Conservation (phyloP, 2,113 vertebrate genomes). For the Otis tarda region DNA sequence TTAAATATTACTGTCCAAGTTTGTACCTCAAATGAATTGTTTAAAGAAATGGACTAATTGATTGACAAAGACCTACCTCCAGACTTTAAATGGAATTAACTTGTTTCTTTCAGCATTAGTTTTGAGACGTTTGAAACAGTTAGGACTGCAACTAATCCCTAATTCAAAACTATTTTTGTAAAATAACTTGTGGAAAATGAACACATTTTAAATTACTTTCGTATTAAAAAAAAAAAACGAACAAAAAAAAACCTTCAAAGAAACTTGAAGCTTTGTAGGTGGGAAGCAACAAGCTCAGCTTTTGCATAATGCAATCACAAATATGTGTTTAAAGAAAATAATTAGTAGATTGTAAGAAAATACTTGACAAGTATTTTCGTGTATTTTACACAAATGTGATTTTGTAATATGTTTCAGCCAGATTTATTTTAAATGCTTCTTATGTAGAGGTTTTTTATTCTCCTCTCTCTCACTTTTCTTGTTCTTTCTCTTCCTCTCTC, state of each 20-base stretch:
- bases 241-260: slow-evolving; percentile 78
- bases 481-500: background rate
- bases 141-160: slow-evolving; percentile 85
- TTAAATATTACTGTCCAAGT: slow-evolving; percentile 84
- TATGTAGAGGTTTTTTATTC: slow-evolving; percentile 80
- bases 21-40: slow-evolving; percentile 88
- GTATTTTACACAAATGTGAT: slow-evolving; percentile 94
- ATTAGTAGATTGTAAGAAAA: slow-evolving; percentile 87
- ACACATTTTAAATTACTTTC: slow-evolving; percentile 77
- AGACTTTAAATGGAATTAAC: slow-evolving; percentile 85
- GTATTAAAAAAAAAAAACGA: slow-evolving; percentile 48
- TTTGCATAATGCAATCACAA: slow-evolving; percentile 93
- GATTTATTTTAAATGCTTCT: slow-evolving; percentile 89
- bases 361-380: slow-evolving; percentile 89
- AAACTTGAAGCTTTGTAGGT: slow-evolving; percentile 92
- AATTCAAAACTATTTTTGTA: slow-evolving; percentile 83
- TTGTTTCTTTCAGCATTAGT: slow-evolving; percentile 77
- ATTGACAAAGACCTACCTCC: slow-evolving; percentile 94
- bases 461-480: background rate
- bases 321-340: slow-evolving; percentile 76
- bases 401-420: slow-evolving; percentile 89
- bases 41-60: slow-evolving; percentile 84
- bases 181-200: slow-evolving; percentile 75
- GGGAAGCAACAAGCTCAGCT: slow-evolving; percentile 81
- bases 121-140: slow-evolving; percentile 74